Percentiles rank a stretch among this genome's conserved stretches.
Evolutionary conservation across 2,888 invertebrate species (phyloP).

Genomic region (Brassicogethes aeneus): DNA sequence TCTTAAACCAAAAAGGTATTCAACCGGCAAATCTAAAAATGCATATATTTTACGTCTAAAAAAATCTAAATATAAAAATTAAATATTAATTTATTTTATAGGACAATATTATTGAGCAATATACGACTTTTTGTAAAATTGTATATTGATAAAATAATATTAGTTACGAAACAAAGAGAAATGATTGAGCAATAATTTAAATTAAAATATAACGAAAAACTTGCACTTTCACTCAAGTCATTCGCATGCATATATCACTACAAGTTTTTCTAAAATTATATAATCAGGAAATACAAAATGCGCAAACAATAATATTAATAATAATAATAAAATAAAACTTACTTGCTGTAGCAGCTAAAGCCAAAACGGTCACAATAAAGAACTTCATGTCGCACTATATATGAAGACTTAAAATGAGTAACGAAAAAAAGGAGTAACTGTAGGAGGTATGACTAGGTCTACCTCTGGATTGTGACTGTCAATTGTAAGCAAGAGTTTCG

Average conservation of each 20-base stretch:
- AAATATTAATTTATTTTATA: too few relatives aligned
- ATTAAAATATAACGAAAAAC: not conserved
- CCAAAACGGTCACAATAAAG: conserved; percentile 20
- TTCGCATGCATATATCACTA: conserved; percentile 1
- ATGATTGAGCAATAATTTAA: too few relatives aligned
- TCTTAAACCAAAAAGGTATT: too few relatives aligned
- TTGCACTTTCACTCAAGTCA: not conserved
- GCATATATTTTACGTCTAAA: too few relatives aligned
- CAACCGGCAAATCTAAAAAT: too few relatives aligned
- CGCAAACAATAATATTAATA: conserved; percentile 3
- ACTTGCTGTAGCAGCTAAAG: conserved; percentile 24
- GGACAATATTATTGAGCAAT: too few relatives aligned
- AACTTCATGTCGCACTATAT: conserved; percentile 21
- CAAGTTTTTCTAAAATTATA: conserved; percentile 8
- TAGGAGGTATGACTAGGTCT: conserved; percentile 29
- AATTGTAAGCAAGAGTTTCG: conserved; percentile 22
- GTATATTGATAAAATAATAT: too few relatives aligned
- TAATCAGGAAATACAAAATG: conserved; percentile 8
- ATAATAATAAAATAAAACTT: conserved; percentile 16
- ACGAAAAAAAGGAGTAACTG: conserved; percentile 4
- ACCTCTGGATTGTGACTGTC: conserved; percentile 30
- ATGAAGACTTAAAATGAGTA: too few relatives aligned
- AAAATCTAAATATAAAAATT: too few relatives aligned
- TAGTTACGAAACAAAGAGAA: too few relatives aligned
- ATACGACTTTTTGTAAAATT: too few relatives aligned